Conservation (phyloP, 2,113 vertebrate genomes). For the Anguilla rostrata region DNA sequence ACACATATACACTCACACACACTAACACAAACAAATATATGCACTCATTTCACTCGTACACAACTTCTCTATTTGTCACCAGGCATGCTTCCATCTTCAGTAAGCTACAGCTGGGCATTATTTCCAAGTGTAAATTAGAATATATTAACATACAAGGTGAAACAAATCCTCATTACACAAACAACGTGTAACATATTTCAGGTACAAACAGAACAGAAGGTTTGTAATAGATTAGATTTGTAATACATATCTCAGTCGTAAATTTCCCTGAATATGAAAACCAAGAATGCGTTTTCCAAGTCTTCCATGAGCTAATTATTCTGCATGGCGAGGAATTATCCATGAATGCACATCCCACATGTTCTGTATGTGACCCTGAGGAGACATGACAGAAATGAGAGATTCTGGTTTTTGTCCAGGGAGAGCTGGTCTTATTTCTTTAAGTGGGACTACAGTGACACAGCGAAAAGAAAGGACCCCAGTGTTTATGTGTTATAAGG, state of each 20-base stretch:
- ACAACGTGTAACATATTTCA: background rate
- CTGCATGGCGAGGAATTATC: background rate
- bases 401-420: background rate
- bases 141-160: background rate
- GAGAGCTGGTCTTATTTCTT: background rate
- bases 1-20: background rate
- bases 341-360: background rate
- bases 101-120: background rate
- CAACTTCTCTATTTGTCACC: too few relatives aligned
- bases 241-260: background rate
- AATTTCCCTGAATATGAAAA: background rate
- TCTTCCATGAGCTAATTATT: background rate
- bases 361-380: background rate
- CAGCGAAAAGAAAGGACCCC: background rate
- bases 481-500: background rate
- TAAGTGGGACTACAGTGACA: too few relatives aligned
- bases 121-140: background rate
- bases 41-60: too few relatives aligned
- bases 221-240: background rate
- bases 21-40: background rate
- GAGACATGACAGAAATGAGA: background rate
- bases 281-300: background rate
- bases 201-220: background rate
- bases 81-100: background rate
- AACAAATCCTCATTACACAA: background rate